Evolutionary conservation across 35 echinoderm and acorn worm species (phyloP).

Genomic region (Hemicentrotus pulcherrimus): DNA sequence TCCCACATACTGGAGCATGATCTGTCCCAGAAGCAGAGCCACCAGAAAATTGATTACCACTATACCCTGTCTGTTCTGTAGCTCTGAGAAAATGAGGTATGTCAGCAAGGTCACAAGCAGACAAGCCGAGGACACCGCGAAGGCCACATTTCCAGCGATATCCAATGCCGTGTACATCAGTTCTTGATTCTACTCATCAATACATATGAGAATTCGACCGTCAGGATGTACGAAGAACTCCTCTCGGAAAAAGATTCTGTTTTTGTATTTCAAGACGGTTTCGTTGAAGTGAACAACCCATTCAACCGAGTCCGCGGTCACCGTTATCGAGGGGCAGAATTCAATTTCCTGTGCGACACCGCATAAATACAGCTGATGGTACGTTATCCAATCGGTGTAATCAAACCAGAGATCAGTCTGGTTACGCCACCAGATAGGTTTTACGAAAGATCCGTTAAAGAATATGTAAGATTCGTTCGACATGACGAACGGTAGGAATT

Average conservation of each 20-base stretch:
- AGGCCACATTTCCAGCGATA: neutral
- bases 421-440: neutral
- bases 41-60: conserved; percentile 7
- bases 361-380: neutral
- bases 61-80: conserved; percentile 18
- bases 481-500: neutral
- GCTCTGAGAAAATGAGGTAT: neutral
- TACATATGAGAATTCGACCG: neutral
- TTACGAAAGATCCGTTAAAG: neutral
- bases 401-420: neutral
- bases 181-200: neutral
- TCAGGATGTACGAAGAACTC: neutral
- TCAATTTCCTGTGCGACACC: neutral
- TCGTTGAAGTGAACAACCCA: neutral
- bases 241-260: neutral
- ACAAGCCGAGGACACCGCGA: neutral
- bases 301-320: neutral
- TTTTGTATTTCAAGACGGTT: neutral
- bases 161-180: neutral
- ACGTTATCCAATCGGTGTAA: neutral
- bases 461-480: conserved; percentile 11
- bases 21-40: conserved; percentile 17
- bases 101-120: neutral
- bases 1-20: conserved; percentile 8
- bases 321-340: neutral